Evolutionary conservation across 2,113 vertebrate genomes (phyloP).

Genomic region (Desmodus rotundus): DNA sequence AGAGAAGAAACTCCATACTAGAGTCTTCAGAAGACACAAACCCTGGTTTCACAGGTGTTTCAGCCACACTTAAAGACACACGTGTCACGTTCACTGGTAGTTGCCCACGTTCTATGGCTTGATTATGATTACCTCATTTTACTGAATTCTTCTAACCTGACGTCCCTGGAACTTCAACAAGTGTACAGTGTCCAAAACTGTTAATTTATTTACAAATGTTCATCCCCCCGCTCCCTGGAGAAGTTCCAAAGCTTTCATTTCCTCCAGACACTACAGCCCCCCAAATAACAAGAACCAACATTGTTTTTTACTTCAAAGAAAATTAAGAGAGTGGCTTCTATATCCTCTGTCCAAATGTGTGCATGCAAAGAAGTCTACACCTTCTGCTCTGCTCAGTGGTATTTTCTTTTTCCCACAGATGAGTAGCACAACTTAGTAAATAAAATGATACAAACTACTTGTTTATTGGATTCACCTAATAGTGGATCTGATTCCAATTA

Average conservation of each 20-base stretch:
- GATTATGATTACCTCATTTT: not conserved
- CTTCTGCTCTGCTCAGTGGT: not conserved
- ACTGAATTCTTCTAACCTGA: not conserved
- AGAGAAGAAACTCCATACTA: not conserved
- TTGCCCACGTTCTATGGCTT: not conserved
- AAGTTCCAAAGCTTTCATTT: not conserved
- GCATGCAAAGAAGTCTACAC: not conserved
- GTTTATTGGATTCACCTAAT: not conserved
- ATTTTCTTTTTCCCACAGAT: not conserved
- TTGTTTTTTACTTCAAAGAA: not conserved
- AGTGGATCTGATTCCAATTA: not conserved
- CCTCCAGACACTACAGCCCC: not conserved
- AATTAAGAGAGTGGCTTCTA: not conserved
- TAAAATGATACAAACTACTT: not conserved
- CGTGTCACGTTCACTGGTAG: not conserved
- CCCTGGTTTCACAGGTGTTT: not conserved
- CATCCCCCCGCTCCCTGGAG: too few species aligned
- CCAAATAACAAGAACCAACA: not conserved
- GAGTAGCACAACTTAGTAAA: not conserved
- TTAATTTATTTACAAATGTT: not conserved
- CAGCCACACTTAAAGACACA: not conserved
- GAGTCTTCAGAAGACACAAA: not conserved
- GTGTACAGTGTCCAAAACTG: not conserved
- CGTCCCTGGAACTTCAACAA: not conserved
- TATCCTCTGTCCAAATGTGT: not conserved